These are phyloP conservation scores for Heliconius hortense DNA, from an alignment of 2,888 invertebrate genomes.

Conservation along the genomic window DNA sequence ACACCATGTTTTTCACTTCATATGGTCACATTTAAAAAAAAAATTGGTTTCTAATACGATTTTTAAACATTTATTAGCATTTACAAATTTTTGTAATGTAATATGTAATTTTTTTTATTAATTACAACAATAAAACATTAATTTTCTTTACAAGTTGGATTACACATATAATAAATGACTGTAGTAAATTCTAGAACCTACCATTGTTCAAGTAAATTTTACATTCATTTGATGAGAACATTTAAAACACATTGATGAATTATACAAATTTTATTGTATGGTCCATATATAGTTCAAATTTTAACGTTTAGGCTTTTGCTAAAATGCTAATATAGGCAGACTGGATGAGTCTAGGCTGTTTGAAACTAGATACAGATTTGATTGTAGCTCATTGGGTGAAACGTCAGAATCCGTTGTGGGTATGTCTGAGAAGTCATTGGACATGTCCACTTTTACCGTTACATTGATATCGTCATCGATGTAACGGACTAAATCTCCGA, in stretches of 20 bases:
- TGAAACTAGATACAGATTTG: conserved; percentile 23
- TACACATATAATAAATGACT: conserved; percentile 6
- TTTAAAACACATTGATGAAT: neutral
- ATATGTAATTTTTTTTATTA: neutral
- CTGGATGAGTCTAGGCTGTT: conserved; percentile 34
- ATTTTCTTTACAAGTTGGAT: neutral
- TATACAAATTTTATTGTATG: neutral
- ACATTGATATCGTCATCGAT: conserved; percentile 19
- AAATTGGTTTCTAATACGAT: neutral
- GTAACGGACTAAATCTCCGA: conserved; percentile 15
- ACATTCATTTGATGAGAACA: neutral
- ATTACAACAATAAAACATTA: conserved; percentile 1
- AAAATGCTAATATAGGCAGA: conserved; percentile 50
- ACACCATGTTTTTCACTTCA: neutral
- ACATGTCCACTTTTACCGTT: conserved; percentile 16
- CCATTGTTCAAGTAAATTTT: neutral
- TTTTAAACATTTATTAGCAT: conserved; percentile 15
- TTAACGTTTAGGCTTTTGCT: conserved; percentile 39
- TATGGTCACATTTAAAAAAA: neutral
- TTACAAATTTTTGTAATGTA: conserved; percentile 6
- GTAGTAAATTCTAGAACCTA: conserved; percentile 18
- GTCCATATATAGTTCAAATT: conserved; percentile 1
- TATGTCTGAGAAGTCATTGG: conserved; percentile 27
- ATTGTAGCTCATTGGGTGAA: conserved; percentile 28
- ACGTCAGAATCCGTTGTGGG: conserved; percentile 14